Evolutionary conservation across 2,797 vertebrate genomes (phyloP).

Genomic region (Vespertilio murinus): DNA sequence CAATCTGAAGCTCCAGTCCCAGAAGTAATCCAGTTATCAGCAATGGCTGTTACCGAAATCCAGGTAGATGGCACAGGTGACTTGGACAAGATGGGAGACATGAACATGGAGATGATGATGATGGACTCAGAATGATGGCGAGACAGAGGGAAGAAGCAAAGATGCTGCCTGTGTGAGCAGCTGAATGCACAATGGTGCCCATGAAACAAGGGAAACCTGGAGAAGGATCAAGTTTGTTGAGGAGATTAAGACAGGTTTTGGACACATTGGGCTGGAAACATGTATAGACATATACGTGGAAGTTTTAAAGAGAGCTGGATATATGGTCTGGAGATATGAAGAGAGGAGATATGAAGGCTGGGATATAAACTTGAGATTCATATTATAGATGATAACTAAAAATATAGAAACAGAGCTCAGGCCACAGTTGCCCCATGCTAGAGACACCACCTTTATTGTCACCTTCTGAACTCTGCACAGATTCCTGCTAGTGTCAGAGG

Average conservation of each 20-base stretch:
- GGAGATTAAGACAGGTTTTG: background rate
- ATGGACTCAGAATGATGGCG: no score
- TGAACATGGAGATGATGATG: background rate
- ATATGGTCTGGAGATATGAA: background rate
- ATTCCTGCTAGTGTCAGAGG: background rate
- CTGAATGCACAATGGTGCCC: background rate
- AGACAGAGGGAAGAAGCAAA: background rate
- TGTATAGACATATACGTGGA: background rate
- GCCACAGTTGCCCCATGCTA: background rate
- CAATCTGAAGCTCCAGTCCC: background rate
- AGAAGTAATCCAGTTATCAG: background rate
- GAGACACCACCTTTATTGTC: background rate
- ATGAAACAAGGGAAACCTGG: background rate
- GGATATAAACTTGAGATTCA: background rate
- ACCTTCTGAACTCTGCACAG: background rate
- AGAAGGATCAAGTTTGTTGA: background rate
- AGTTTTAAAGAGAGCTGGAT: background rate
- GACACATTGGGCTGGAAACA: background rate
- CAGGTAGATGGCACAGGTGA: no score
- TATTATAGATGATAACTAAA: background rate
- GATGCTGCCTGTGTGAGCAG: background rate
- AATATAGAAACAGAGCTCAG: background rate
- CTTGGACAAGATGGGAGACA: fast-evolving
- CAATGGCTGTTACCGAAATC: background rate
- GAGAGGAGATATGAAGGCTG: background rate